phyloP scores from a whole-genome alignment of 2,888 invertebrate species.

The Ariolimax columbianus region DNA sequence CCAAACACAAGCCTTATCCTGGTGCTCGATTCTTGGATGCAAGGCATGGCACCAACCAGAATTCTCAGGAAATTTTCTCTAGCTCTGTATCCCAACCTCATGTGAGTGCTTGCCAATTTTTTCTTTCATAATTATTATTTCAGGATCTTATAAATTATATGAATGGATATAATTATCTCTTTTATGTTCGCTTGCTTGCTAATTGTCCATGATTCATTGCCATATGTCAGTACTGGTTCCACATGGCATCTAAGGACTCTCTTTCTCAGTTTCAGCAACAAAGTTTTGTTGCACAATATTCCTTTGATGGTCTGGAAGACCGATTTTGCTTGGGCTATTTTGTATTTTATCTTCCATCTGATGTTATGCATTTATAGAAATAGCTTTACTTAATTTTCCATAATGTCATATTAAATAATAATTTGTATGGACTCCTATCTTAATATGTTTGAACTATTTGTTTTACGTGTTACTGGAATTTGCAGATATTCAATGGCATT shows the following conservation, averaged over 20 bases:
- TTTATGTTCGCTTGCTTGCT: neutral
- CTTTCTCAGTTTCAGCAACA: no score
- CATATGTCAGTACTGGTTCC: no score
- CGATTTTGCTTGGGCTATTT: no score
- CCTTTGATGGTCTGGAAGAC: no score
- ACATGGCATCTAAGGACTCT: no score
- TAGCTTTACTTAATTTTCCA: no score
- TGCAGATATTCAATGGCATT: slow-evolving; percentile 50
- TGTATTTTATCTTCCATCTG: no score
- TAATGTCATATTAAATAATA: neutral
- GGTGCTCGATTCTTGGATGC: slow-evolving; percentile 44
- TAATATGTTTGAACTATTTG: neutral
- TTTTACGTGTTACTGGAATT: neutral
- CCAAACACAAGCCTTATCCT: slow-evolving; percentile 43
- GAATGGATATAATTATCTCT: neutral
- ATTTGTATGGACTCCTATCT: neutral
- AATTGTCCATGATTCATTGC: no score
- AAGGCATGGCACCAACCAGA: neutral
- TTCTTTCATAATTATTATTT: neutral
- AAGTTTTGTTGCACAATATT: no score
- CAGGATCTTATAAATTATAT: neutral
- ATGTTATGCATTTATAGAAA: no score
- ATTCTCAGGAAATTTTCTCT: neutral
- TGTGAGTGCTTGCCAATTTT: slow-evolving; percentile 10
- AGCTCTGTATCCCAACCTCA: slow-evolving; percentile 41